Percentiles rank a stretch among this genome's conserved stretches.
Evolutionary conservation across 2,113 vertebrate genomes (phyloP).

Genomic region (Indicator indicator): DNA sequence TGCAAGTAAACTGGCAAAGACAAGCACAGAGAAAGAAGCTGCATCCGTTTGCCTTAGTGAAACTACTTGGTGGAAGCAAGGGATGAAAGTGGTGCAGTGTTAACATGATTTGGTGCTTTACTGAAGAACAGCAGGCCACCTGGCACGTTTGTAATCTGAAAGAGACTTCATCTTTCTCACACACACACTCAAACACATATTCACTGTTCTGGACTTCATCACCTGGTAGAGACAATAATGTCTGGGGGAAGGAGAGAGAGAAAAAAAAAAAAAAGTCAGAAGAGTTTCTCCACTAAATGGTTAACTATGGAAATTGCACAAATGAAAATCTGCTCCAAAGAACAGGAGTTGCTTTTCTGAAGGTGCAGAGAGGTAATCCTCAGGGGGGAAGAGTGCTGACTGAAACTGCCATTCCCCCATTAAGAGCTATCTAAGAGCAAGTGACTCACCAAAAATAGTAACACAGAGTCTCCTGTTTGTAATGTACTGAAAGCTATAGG

Average conservation of each 20-base stretch:
- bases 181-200: background rate
- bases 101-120: background rate
- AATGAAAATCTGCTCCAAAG: background rate
- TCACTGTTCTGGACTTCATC: background rate
- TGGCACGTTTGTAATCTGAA: background rate
- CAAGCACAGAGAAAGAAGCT: background rate
- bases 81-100: background rate
- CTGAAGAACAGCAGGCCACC: background rate
- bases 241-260: background rate
- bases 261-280: background rate
- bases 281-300: background rate
- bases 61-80: background rate
- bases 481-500: background rate
- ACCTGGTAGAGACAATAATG: background rate
- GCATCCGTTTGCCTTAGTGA: background rate
- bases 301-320: background rate
- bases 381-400: accelerated
- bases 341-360: background rate
- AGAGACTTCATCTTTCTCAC: background rate
- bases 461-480: background rate
- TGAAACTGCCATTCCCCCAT: background rate
- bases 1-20: background rate
- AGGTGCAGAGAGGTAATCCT: background rate
- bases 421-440: background rate
- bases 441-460: background rate